These are phyloP conservation scores for Cyrtodaria siliqua DNA, from an alignment of 2,888 invertebrate species.

Conservation along the genomic window DNA sequence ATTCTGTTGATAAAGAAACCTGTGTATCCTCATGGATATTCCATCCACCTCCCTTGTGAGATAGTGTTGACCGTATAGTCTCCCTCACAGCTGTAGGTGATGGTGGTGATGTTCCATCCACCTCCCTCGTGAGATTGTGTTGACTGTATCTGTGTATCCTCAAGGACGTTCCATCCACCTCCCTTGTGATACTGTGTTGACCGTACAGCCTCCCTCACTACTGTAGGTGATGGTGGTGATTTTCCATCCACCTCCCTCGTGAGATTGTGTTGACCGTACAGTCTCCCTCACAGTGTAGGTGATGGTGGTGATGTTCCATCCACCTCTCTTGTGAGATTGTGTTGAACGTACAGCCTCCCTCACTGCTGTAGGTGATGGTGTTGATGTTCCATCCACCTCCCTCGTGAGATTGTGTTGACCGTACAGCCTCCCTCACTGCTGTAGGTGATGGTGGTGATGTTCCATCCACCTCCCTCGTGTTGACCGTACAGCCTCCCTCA, in stretches of 20 bases:
- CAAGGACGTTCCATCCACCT: slow-evolving; percentile 62
- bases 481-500: slow-evolving; percentile 41
- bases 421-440: slow-evolving; percentile 30
- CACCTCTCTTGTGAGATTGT: slow-evolving; percentile 44
- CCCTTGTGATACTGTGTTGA: slow-evolving; percentile 43
- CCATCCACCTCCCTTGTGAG: slow-evolving; percentile 55
- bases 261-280: no score
- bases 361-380: neutral
- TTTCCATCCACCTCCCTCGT: no score
- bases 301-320: slow-evolving; percentile 66
- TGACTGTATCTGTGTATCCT: slow-evolving; percentile 61
- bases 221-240: no score
- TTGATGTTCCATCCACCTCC: slow-evolving; percentile 61
- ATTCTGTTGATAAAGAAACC: slow-evolving; percentile 56
- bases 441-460: no score
- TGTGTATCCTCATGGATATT: slow-evolving; percentile 64
- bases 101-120: no score
- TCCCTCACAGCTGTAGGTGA: slow-evolving; percentile 14
- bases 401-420: slow-evolving; percentile 40
- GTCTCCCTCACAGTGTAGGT: no score
- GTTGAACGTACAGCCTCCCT: slow-evolving; percentile 42
- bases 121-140: slow-evolving; percentile 51
- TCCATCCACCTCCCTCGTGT: no score
- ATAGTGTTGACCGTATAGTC: slow-evolving; percentile 41
- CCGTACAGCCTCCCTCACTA: slow-evolving; percentile 32